Percentiles rank a stretch among this genome's conserved stretches.
These are phyloP conservation scores for Oryzias celebensis DNA, from an alignment of 2,113 vertebrate species.

Conservation along the genomic window DNA sequence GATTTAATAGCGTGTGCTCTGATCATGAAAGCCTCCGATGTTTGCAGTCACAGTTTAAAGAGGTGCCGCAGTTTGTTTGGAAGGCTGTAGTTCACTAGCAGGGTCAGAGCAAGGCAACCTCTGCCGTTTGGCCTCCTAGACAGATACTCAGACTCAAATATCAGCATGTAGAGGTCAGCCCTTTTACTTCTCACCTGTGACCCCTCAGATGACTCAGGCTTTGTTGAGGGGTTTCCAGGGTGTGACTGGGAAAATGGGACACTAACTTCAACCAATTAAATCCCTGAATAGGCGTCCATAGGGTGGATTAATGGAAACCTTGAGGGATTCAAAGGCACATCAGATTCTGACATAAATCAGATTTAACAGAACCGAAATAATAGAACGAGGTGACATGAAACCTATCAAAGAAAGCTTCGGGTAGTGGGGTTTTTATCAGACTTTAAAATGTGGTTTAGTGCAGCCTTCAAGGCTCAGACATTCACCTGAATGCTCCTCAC, in stretches of 20 bases:
- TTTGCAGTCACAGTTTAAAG: constrained; percentile 10
- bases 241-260: constrained; percentile 18
- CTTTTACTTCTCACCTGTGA: constrained; percentile 34
- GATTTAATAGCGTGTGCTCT: constrained; percentile 20
- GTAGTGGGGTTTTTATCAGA: constrained; percentile 9
- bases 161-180: constrained; percentile 28
- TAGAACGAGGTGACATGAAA: constrained; percentile 6
- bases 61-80: constrained; percentile 6
- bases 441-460: constrained; percentile 5
- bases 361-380: constrained; percentile 14
- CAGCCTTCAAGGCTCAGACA: constrained; percentile 20
- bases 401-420: constrained; percentile 5
- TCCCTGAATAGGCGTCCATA: constrained; percentile 53
- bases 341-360: constrained; percentile 31
- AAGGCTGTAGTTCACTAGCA: neutral
- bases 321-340: constrained; percentile 41
- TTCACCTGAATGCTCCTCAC: constrained; percentile 51
- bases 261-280: constrained; percentile 57
- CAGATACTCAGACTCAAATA: constrained; percentile 25
- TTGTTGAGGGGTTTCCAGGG: constrained; percentile 26
- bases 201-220: constrained; percentile 12
- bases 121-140: neutral
- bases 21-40: constrained; percentile 3
- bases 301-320: constrained; percentile 35
- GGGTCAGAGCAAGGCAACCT: constrained; percentile 12